Evolutionary conservation across 1,140 invertebrate genomes (phyloP).

Genomic region (Hirudo medicinalis): DNA sequence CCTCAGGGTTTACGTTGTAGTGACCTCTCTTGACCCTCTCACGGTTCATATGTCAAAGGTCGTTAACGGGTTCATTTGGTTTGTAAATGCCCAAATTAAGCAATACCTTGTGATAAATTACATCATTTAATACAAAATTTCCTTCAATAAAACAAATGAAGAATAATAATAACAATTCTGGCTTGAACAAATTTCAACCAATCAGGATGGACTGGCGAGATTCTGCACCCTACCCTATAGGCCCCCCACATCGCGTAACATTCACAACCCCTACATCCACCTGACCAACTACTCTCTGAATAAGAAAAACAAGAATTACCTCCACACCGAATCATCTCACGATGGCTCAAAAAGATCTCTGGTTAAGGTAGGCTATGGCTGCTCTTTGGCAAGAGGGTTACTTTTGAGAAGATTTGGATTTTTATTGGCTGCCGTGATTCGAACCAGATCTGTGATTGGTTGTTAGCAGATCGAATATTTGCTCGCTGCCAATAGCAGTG

Average conservation of each 20-base stretch:
- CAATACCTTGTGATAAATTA: neutral
- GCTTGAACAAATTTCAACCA: constrained; percentile 23
- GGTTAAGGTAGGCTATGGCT: neutral
- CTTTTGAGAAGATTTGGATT: too few relatives aligned
- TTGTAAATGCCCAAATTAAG: neutral
- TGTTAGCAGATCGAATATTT: too few relatives aligned
- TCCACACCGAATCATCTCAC: constrained; percentile 40
- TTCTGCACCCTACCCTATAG: constrained; percentile 44
- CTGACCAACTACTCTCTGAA: constrained; percentile 47
- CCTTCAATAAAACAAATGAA: too few relatives aligned
- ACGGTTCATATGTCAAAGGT: constrained; percentile 38
- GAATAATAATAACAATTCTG: too few relatives aligned
- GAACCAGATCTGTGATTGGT: too few relatives aligned
- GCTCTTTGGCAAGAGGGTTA: too few relatives aligned
- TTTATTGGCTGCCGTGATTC: too few relatives aligned
- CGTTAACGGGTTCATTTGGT: neutral
- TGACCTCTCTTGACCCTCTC: constrained; percentile 43
- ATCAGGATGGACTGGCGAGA: constrained; percentile 42
- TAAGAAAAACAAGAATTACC: constrained; percentile 41
- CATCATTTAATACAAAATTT: too few relatives aligned
- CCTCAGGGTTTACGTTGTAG: constrained; percentile 43
- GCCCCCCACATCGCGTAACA: constrained; percentile 36
- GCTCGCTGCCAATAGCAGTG: constrained; percentile 12
- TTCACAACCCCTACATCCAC: constrained; percentile 43
- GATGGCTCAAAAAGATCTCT: constrained; percentile 41